Percentiles rank a stretch among this genome's conserved stretches.
phyloP scores from a whole-genome alignment of 2,113 vertebrate genomes.

The Sakesphorus luctuosus region DNA sequence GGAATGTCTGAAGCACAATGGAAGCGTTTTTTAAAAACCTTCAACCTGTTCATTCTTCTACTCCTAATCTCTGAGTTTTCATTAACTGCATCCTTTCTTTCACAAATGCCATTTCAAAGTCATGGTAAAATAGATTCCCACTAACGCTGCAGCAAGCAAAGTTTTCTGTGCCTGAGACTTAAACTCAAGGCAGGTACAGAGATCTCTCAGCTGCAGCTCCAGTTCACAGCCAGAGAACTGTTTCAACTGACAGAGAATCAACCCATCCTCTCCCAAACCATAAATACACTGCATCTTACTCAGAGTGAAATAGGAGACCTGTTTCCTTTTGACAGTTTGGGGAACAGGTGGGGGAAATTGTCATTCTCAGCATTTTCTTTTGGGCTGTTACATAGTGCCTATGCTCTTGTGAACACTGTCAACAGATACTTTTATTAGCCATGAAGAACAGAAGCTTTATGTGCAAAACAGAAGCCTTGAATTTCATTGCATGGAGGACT shows the following conservation, averaged over 20 bases:
- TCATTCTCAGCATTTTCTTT: neutral
- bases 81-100: neutral
- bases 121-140: neutral
- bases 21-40: neutral
- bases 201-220: neutral
- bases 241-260: constrained; percentile 19
- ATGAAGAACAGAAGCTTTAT: neutral
- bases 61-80: neutral
- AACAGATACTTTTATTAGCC: neutral
- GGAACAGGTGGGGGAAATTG: constrained; percentile 45
- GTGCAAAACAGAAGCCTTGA: neutral
- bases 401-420: neutral
- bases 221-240: neutral
- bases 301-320: neutral
- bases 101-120: neutral
- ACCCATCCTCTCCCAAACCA: constrained; percentile 44
- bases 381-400: neutral
- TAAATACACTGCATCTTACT: constrained; percentile 8
- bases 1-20: neutral
- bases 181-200: neutral
- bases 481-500: neutral
- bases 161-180: neutral
- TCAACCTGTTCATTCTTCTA: neutral
- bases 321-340: constrained; percentile 42
- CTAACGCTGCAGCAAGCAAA: neutral